Conservation (phyloP, 2,113 vertebrate genomes). For the Alaudala cheleensis region DNA sequence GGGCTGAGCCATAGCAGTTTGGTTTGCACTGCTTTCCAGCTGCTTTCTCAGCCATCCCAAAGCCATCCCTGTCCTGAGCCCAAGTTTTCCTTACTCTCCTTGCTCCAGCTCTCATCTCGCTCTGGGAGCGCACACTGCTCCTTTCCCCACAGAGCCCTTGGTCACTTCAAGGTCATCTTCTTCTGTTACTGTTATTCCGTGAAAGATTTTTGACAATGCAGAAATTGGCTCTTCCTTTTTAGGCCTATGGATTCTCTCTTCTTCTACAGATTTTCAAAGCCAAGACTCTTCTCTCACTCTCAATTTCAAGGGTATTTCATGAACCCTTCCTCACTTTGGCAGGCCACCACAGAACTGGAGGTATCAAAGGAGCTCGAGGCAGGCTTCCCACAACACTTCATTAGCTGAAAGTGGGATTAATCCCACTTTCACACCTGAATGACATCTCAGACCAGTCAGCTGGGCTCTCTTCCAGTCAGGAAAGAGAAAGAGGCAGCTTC, state of each 20-base stretch:
- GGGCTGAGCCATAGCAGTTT: neutral
- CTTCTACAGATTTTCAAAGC: neutral
- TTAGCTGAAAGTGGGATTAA: neutral
- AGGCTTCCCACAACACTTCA: neutral
- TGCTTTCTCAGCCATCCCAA: neutral
- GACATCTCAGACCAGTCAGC: neutral
- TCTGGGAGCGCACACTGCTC: rapidly evolving
- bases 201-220: neutral
- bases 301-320: neutral
- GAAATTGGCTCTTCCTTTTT: neutral
- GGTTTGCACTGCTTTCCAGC: neutral
- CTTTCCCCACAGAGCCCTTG: neutral
- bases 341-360: rapidly evolving
- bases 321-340: neutral
- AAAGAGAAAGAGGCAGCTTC: neutral
- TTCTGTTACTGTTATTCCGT: neutral
- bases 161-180: neutral
- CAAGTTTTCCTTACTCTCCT: neutral
- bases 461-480: neutral
- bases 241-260: neutral
- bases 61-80: rapidly evolving
- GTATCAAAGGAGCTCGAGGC: neutral
- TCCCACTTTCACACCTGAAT: neutral
- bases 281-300: neutral
- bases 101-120: rapidly evolving